These are phyloP conservation scores for Andinoacara biseriatus DNA, from an alignment of 2,113 vertebrate genomes.

Conservation along the genomic window DNA sequence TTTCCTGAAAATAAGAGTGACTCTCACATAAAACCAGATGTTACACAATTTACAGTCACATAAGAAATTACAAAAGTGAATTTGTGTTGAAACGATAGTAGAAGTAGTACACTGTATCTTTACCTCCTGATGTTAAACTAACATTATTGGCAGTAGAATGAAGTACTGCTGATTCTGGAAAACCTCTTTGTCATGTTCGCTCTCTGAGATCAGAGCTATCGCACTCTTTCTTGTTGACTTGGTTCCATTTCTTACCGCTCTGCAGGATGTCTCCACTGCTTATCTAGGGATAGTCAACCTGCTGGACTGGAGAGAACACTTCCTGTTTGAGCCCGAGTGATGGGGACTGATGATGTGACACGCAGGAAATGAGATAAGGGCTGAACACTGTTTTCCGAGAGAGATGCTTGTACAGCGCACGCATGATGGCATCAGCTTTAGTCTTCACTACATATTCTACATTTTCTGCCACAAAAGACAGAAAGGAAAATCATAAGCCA, in stretches of 20 bases:
- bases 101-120: no score
- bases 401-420: conserved; percentile 1
- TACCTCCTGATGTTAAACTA: neutral
- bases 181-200: conserved; percentile 5
- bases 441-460: neutral
- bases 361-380: conserved; percentile 51
- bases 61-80: neutral
- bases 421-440: neutral
- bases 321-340: conserved; percentile 54
- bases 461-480: neutral
- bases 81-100: neutral
- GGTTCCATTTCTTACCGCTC: conserved; percentile 20
- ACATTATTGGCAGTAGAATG: conserved; percentile 27
- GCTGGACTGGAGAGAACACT: conserved; percentile 31
- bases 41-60: neutral
- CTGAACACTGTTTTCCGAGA: conserved; percentile 30
- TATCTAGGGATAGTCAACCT: conserved; percentile 58
- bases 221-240: conserved; percentile 45
- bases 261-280: conserved; percentile 47
- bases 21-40: neutral
- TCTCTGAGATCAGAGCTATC: conserved; percentile 24
- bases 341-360: conserved; percentile 27
- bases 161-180: conserved; percentile 20
- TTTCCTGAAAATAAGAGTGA: neutral
- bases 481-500: neutral